phyloP scores from a whole-genome alignment of 2,113 vertebrate genomes.

The Sceloporus tristichus region DNA sequence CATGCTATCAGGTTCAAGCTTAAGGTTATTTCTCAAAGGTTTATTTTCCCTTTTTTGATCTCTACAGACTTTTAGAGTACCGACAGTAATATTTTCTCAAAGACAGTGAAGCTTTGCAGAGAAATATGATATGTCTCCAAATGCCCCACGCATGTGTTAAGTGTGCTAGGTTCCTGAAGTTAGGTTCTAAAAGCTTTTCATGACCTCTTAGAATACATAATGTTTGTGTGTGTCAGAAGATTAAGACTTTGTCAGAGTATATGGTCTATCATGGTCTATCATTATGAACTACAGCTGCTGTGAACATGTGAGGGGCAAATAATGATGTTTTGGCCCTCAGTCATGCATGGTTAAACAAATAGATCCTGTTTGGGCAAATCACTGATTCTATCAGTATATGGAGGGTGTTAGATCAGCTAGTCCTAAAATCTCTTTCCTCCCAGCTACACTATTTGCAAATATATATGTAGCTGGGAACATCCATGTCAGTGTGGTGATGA shows the following conservation, averaged over 20 bases:
- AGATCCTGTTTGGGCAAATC: too few species aligned
- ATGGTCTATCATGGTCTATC: not conserved
- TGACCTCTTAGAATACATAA: constrained; percentile 47
- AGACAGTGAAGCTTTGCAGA: not conserved
- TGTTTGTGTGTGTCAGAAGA: not conserved
- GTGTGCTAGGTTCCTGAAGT: constrained; percentile 7
- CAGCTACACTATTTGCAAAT: too few species aligned
- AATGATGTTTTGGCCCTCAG: constrained; percentile 43
- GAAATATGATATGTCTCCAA: not conserved
- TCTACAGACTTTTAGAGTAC: not conserved
- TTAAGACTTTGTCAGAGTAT: constrained; percentile 49
- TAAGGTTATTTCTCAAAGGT: constrained; percentile 18
- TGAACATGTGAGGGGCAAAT: constrained; percentile 57
- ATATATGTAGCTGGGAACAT: too few species aligned
- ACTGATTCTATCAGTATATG: too few species aligned
- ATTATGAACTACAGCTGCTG: constrained; percentile 44
- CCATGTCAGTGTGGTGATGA: too few species aligned
- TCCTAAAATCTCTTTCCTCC: too few species aligned
- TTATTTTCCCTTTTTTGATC: not conserved
- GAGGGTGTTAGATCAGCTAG: too few species aligned
- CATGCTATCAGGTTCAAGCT: constrained; percentile 6
- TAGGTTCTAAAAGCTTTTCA: constrained; percentile 43
- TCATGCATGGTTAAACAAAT: too few species aligned
- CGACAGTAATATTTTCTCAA: not conserved
- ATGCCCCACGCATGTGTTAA: not conserved